Evolutionary conservation across 2,888 invertebrate genomes (phyloP).

Genomic region (Villa cingulata): DNA sequence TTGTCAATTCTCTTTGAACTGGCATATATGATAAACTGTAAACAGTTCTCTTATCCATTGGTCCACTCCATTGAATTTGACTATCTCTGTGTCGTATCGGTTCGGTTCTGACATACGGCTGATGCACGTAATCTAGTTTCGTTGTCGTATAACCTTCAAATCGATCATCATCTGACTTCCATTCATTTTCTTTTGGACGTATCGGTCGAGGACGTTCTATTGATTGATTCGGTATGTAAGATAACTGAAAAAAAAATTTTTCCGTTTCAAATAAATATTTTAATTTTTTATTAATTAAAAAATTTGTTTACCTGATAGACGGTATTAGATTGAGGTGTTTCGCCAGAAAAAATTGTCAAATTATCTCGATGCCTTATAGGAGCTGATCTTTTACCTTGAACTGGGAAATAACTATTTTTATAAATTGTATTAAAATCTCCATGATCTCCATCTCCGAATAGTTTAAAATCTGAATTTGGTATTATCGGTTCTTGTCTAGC

Average conservation of each 20-base stretch:
- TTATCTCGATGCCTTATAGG: background rate
- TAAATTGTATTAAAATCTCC: background rate
- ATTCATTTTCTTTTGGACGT: conserved; percentile 22
- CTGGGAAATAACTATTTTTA: background rate
- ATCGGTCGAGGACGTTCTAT: conserved; percentile 24
- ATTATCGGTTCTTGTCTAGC: conserved; percentile 20
- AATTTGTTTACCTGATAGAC: background rate
- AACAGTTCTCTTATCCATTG: conserved; percentile 30
- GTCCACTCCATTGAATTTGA: conserved; percentile 23
- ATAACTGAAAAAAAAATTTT: conserved; percentile 18
- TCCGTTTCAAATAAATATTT: too few relatives aligned
- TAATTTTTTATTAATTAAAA: background rate
- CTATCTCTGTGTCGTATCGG: conserved; percentile 21
- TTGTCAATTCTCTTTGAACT: conserved; percentile 5
- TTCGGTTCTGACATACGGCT: conserved; percentile 36
- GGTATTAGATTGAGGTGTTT: background rate
- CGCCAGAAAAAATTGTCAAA: background rate
- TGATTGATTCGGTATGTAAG: conserved; percentile 28
- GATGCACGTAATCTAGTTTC: conserved; percentile 57
- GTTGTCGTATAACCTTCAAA: conserved; percentile 59
- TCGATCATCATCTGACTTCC: conserved; percentile 39
- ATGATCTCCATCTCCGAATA: background rate
- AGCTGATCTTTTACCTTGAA: background rate
- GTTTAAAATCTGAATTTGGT: conserved; percentile 14
- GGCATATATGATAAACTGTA: conserved; percentile 32